Percentiles rank a stretch among this genome's conserved stretches.
Evolutionary conservation across 1,140 invertebrate genomes (phyloP).

Genomic region (Tenebrio molitor): DNA sequence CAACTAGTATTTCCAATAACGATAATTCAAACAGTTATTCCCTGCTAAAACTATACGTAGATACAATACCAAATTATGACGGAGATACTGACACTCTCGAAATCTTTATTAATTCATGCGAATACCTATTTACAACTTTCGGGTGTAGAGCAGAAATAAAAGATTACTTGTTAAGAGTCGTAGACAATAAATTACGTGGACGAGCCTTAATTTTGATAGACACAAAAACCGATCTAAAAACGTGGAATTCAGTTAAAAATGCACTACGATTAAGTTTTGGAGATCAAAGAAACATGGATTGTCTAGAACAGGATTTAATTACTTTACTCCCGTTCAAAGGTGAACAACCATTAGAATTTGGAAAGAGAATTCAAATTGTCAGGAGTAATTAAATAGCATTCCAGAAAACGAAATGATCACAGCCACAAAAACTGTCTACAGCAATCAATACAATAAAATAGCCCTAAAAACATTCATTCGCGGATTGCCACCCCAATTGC

Average conservation of each 20-base stretch:
- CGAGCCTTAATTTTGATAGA: slow-evolving; percentile 50
- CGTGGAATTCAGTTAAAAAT: slow-evolving; percentile 50
- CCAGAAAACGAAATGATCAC: not conserved
- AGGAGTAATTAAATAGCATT: slow-evolving; percentile 48
- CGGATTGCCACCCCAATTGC: slow-evolving; percentile 40
- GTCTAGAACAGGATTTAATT: slow-evolving; percentile 54
- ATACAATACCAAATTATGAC: slow-evolving; percentile 46
- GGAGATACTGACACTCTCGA: slow-evolving; percentile 45
- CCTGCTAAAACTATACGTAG: slow-evolving; percentile 46
- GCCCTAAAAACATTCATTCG: slow-evolving; percentile 45
- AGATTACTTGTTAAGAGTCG: slow-evolving; percentile 43
- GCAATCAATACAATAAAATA: slow-evolving; percentile 43
- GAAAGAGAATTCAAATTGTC: slow-evolving; percentile 51
- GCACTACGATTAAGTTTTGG: slow-evolving; percentile 47
- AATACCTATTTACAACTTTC: slow-evolving; percentile 39
- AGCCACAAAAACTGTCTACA: slow-evolving; percentile 37
- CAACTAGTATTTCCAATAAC: no score
- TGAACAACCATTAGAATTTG: slow-evolving; percentile 50
- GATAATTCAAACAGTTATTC: slow-evolving; percentile 33
- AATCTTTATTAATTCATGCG: slow-evolving; percentile 47
- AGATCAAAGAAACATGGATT: slow-evolving; percentile 54
- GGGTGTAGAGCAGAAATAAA: slow-evolving; percentile 27
- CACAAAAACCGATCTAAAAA: slow-evolving; percentile 51
- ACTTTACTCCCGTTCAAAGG: slow-evolving; percentile 49
- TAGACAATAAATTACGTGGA: slow-evolving; percentile 51